A percentile compares a stretch with the other conserved stretches of the same genome.
Evolutionary conservation across 2,113 vertebrate species (phyloP).

Genomic region (Baryphthengus martii): DNA sequence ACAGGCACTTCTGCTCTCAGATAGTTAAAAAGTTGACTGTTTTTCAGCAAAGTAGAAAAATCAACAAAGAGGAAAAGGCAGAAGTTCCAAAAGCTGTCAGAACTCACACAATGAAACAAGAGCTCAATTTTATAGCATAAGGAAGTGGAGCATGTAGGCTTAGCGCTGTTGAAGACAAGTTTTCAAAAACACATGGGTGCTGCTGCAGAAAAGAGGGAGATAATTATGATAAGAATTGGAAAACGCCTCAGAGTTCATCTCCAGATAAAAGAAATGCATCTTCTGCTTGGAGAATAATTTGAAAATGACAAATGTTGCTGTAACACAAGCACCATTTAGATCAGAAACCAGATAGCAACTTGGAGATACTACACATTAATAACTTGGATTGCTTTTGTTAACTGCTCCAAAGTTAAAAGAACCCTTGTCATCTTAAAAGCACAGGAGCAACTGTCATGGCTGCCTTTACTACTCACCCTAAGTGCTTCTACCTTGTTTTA

Average conservation of each 20-base stretch:
- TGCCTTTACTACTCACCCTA: background rate
- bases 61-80: background rate
- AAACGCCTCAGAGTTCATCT: background rate
- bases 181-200: background rate
- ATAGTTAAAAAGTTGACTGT: background rate
- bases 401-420: conserved; percentile 8
- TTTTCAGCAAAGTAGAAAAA: background rate
- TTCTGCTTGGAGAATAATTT: conserved; percentile 1
- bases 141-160: background rate
- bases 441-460: background rate
- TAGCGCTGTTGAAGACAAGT: background rate
- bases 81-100: background rate
- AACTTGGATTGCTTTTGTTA: conserved; percentile 3
- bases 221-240: background rate
- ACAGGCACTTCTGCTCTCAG: background rate
- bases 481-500: background rate
- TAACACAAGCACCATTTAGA: conserved; percentile 27
- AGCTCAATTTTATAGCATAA: background rate
- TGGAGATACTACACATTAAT: background rate
- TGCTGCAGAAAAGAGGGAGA: background rate
- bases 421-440: conserved; percentile 32
- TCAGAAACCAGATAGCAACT: conserved; percentile 23
- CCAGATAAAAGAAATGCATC: conserved; percentile 3
- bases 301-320: conserved; percentile 40
- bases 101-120: background rate